Evolutionary conservation across 2,888 invertebrate genomes (phyloP).

Genomic region (Brachyptera putata): DNA sequence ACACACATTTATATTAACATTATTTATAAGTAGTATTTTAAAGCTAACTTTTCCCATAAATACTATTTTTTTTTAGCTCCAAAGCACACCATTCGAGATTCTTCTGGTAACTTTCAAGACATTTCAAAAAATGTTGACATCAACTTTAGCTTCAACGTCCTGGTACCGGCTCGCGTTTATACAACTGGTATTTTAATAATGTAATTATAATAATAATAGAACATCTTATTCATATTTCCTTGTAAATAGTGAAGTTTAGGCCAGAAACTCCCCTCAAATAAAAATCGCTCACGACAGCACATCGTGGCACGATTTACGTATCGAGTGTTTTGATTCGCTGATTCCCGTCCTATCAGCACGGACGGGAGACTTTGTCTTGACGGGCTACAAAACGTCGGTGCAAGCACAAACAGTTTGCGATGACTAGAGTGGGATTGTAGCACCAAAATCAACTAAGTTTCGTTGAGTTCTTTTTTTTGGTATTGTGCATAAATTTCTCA

Average conservation of each 20-base stretch:
- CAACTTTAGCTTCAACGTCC: slow-evolving; percentile 8
- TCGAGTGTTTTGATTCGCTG: background rate
- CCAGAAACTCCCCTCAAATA: slow-evolving; percentile 21
- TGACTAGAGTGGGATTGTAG: background rate
- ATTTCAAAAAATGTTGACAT: background rate
- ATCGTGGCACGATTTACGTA: background rate
- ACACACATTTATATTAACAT: background rate
- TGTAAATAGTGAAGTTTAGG: slow-evolving; percentile 27
- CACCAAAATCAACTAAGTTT: too few species aligned
- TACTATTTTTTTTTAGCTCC: background rate
- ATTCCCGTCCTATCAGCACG: background rate
- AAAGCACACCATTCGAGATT: background rate
- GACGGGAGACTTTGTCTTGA: too few species aligned
- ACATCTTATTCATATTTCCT: background rate
- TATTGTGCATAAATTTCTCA: background rate
- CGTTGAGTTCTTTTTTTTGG: too few species aligned
- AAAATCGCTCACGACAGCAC: background rate
- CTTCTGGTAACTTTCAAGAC: slow-evolving; percentile 1
- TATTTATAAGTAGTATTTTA: background rate
- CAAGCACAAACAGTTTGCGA: background rate
- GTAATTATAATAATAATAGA: too few species aligned
- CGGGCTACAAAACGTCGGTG: background rate
- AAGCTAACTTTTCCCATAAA: background rate
- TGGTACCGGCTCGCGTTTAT: slow-evolving; percentile 10
- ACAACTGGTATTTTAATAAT: background rate